Base-by-base conservation (phyloP, 2,113 vertebrate species). In the Mola mola region DNA sequence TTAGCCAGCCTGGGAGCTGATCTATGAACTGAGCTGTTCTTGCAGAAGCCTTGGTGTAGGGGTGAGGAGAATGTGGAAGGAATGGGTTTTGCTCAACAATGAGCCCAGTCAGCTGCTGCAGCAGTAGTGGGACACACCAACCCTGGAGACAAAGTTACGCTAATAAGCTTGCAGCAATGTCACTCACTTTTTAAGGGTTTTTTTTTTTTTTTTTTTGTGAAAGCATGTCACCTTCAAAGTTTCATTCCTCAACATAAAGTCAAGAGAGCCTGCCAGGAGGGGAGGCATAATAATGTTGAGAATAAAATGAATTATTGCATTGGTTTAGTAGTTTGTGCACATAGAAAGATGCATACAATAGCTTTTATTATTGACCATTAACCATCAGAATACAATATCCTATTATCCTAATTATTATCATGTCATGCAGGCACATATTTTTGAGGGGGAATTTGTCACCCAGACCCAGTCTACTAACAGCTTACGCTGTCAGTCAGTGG, bases 1-100 rank as follows among this genome's bases (percentile, higher is more conserved):
- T 87, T 88, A 66, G 83, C 85, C 75, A 80, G 76, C 41, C 74
- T 78, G 81, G 70, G 76, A 84, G 63, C 61, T 78, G 74, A 77
- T 78, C 82, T 67, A 8, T 70, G 71, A 61, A 49, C 71, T 42
- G 22, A 17, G 1, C 41, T 56, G 15, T 4, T 21, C 22, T 53
- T 22, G 15, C 65, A 64, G 42, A 48, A 21, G 25, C 20, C 28
- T 44, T 1, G 19, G 17, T 29, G 17, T 33, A 42, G 46, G 43
- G 63, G 37, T 21, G 51, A 60, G 33, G 42, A 44, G 53, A 49
- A 17, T 12, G 68, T 37, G 43, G 28, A 69, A 53, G 31, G 34
- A 51, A 10, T 49, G 43, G 4, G 51, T 58, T 58, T n/a, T 64
- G 59, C 13, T 22, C 16, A 8, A 17, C 44, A 48, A 57, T 36